A percentile compares a stretch with the other conserved stretches of the same genome.
phyloP scores from a whole-genome alignment of 2,888 invertebrate genomes.

The Trachelus stipa region DNA sequence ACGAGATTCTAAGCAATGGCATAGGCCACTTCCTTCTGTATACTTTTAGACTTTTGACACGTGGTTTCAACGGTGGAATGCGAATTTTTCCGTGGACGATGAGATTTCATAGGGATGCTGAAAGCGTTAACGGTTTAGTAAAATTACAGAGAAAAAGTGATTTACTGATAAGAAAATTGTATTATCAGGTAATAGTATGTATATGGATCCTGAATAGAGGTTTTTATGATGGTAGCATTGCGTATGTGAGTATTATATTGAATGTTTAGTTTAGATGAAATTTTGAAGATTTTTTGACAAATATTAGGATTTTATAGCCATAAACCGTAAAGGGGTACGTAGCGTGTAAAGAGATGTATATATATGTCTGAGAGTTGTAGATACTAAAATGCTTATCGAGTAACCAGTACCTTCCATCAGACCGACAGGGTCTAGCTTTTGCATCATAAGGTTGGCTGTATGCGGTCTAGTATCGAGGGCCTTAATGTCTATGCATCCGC shows the following conservation, averaged over 20 bases:
- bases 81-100: not conserved
- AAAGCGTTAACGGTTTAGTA: not conserved
- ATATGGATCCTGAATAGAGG: not conserved
- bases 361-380: not conserved
- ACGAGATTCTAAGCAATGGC: conserved; percentile 26
- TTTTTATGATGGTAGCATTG: too few relatives aligned
- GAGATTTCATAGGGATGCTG: not conserved
- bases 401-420: not conserved
- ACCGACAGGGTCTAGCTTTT: not conserved
- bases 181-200: not conserved
- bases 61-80: not conserved
- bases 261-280: not conserved
- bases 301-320: not conserved
- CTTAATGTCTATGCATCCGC: conserved; percentile 32
- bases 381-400: not conserved
- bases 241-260: not conserved
- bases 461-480: conserved; percentile 21
- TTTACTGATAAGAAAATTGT: not conserved
- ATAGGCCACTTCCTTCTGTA: not conserved
- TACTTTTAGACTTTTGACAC: not conserved
- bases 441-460: conserved; percentile 13
- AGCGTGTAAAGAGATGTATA: not conserved
- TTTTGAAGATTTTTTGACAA: not conserved
- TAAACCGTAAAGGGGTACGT: not conserved
- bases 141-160: not conserved